A percentile compares a stretch with the other conserved stretches of the same genome.
phyloP scores from a whole-genome alignment of 2,113 vertebrate genomes.

The Donacobius atricapilla region DNA sequence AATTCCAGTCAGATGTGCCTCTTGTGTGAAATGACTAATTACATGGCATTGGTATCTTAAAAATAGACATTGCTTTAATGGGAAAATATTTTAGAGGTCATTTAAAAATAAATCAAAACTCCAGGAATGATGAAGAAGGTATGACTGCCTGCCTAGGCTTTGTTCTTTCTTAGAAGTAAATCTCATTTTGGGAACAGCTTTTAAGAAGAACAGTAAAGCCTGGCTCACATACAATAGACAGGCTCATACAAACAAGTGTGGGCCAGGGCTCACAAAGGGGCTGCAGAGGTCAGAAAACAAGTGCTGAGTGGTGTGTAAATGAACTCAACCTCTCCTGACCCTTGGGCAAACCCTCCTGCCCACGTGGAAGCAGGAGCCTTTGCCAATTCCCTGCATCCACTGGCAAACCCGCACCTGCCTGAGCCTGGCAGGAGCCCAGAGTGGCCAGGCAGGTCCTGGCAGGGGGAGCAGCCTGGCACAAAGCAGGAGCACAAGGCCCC shows the following conservation, averaged over 20 bases:
- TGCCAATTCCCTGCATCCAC: accelerated
- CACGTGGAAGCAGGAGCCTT: not conserved
- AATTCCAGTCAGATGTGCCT: slow-evolving; percentile 42
- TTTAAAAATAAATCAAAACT: not conserved
- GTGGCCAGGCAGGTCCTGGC: accelerated
- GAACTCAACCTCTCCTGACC: not conserved
- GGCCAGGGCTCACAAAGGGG: not conserved
- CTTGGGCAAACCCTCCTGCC: not conserved
- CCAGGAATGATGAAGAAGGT: not conserved
- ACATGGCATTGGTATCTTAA: not conserved
- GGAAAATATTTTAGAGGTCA: slow-evolving; percentile 30
- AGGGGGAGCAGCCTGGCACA: not conserved
- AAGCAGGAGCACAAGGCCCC: accelerated
- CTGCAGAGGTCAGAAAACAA: not conserved
- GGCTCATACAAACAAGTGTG: not conserved
- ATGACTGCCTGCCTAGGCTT: not conserved
- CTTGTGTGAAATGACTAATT: slow-evolving; percentile 19
- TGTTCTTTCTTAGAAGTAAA: slow-evolving; percentile 10
- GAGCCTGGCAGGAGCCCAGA: accelerated
- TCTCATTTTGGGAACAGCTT: not conserved
- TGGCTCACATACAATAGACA: not conserved
- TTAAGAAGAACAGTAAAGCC: not conserved
- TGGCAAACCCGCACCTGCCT: accelerated
- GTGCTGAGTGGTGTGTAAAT: not conserved
- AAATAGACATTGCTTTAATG: slow-evolving; percentile 45